These are phyloP conservation scores for Melinaea menophilus DNA, from an alignment of 2,888 invertebrate species.

Conservation along the genomic window DNA sequence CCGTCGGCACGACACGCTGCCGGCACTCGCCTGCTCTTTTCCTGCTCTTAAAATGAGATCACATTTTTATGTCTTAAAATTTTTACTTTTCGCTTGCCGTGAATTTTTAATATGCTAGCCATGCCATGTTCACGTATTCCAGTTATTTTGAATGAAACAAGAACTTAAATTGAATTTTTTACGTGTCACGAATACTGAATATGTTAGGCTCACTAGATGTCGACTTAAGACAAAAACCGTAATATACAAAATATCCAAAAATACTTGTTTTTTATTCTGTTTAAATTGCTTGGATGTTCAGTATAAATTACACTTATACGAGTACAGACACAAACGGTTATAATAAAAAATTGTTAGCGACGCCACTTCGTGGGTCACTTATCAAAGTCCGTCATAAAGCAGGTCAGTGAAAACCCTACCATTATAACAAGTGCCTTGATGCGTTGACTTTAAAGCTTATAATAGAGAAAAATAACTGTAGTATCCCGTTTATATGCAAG, in stretches of 20 bases:
- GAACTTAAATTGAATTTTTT: conserved; percentile 22
- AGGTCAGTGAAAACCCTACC: not conserved
- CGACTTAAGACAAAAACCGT: not conserved
- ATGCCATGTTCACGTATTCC: conserved; percentile 11
- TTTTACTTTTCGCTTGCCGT: conserved; percentile 14
- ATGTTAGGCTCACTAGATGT: not conserved
- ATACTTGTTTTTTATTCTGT: too few relatives aligned
- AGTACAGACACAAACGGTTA: conserved; percentile 14
- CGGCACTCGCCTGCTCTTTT: conserved; percentile 7
- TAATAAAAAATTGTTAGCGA: conserved; percentile 36
- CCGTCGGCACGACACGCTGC: not conserved
- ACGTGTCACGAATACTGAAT: conserved; percentile 21
- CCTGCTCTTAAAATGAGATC: conserved; percentile 20
- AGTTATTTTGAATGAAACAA: conserved; percentile 17
- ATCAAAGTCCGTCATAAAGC: conserved; percentile 37
- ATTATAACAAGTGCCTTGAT: conserved; percentile 10
- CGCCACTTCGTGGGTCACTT: conserved; percentile 39
- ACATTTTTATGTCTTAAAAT: conserved; percentile 1
- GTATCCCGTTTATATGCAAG: conserved; percentile 5
- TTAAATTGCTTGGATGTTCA: too few relatives aligned
- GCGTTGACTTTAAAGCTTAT: conserved; percentile 10
- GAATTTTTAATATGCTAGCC: conserved; percentile 19
- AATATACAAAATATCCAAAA: not conserved
- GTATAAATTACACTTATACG: not conserved
- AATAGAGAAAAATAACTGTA: conserved; percentile 8